Evolutionary conservation across 2,113 vertebrate species (phyloP), one percentile per base, ranked within the genome.

Genomic region (Tricholaema leucomelas): DNA sequence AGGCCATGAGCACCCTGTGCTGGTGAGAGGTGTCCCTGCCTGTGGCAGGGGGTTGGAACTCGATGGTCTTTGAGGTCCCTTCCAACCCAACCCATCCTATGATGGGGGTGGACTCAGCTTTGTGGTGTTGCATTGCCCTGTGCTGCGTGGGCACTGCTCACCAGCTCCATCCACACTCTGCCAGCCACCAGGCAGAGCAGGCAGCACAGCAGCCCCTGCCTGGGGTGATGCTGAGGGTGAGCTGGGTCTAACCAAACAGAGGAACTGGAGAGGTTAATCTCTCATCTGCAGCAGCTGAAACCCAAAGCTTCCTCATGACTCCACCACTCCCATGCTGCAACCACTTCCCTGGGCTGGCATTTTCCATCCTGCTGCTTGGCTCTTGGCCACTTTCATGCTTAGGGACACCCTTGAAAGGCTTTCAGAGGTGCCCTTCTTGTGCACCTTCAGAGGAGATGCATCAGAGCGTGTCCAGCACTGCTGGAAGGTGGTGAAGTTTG

Each of bases 161-260:
- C 15, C 2, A 1, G 35, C 76, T 61, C 50, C 0, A 1, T 2
- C 48, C 31, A 0, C 0, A 1, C 50, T 85, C 18, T 46, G 64
- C 14, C 2, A 63, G 24, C 4, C 50, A 2, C 24, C 1, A 3
- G 65, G 70, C 27, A 36, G 44, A 9, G 74, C 2, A 16, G 19
- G 12, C 16, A 42, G 8, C 35, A 8, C 42, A 59, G 40, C 85
- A 31, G 71, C 69, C 27, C 52, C 2, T 24, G 0, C 0, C 1
- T 9, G 11, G 0, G 12, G 48, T 4, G 0, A 0, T 0, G 0
- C 46, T 12, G 85, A 35, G 63, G 25, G 58, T 42, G 91, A 86
- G 46, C 61, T 33, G 69, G 10, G 0, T 64, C 24, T 16, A 1
- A 7, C 16, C 60, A 33, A 85, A 4, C 0, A 40, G 44, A 1